Conservation (phyloP, 1,140 invertebrate species). For the Prorops nasuta region DNA sequence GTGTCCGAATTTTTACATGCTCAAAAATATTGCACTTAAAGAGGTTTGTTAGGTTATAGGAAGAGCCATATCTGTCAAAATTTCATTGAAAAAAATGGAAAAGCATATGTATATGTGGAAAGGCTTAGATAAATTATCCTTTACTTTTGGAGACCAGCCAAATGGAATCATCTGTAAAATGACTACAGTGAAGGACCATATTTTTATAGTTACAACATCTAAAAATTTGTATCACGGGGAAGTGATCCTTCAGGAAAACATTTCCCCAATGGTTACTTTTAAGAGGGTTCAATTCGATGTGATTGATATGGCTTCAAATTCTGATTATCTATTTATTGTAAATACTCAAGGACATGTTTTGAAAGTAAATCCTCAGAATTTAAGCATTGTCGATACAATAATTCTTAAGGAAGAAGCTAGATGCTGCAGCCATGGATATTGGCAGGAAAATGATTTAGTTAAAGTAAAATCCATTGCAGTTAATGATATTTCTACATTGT, state of each 20-base stretch:
- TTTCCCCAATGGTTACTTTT: slow-evolving; percentile 21
- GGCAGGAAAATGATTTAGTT: slow-evolving; percentile 61
- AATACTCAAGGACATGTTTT: slow-evolving; percentile 63
- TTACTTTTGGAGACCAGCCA: slow-evolving; percentile 35
- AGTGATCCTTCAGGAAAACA: slow-evolving; percentile 17
- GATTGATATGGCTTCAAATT: slow-evolving; percentile 64
- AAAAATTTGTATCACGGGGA: slow-evolving; percentile 43
- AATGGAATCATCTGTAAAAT: slow-evolving; percentile 43
- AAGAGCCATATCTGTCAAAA: slow-evolving; percentile 28
- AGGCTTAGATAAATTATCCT: slow-evolving; percentile 38
- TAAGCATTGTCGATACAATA: slow-evolving; percentile 62
- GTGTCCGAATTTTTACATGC: slow-evolving; percentile 7
- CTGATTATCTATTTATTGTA: slow-evolving; percentile 62
- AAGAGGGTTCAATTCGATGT: slow-evolving; percentile 42
- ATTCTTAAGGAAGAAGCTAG: slow-evolving; percentile 64
- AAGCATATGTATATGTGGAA: slow-evolving; percentile 47
- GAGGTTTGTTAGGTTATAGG: slow-evolving; percentile 28
- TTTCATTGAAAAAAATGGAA: slow-evolving; percentile 34
- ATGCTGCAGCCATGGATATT: slow-evolving; percentile 65
- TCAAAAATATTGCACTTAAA: slow-evolving; percentile 9
- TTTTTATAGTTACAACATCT: slow-evolving; percentile 46
- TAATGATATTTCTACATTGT: slow-evolving; percentile 63
- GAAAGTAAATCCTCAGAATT: slow-evolving; percentile 57
- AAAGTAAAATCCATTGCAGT: slow-evolving; percentile 64
- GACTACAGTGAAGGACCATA: slow-evolving; percentile 34